These are phyloP conservation scores for Drosophila mercatorum DNA, from an alignment of 2,888 invertebrate species.

Conservation along the genomic window DNA sequence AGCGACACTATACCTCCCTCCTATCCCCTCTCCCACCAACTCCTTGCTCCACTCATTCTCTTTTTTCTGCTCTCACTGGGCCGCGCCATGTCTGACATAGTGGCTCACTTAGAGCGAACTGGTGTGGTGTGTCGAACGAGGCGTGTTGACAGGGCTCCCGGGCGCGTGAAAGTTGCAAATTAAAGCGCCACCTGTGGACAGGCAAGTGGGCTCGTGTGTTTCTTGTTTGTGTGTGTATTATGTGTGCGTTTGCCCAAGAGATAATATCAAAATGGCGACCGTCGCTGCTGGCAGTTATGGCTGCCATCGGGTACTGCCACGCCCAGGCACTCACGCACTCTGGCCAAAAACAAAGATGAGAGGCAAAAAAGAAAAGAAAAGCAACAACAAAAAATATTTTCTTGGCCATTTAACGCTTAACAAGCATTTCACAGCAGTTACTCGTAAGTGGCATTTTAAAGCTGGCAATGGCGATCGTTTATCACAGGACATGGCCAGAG, in stretches of 20 bases:
- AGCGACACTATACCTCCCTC: not conserved
- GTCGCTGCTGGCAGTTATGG: conserved; percentile 56
- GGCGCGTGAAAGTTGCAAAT: conserved; percentile 65
- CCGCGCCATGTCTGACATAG: conserved; percentile 61
- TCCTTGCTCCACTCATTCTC: not conserved
- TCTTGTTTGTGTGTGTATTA: conserved; percentile 1
- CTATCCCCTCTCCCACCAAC: not conserved
- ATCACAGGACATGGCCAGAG: conserved; percentile 48
- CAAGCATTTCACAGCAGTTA: conserved; percentile 68
- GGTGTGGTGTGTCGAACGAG: conserved; percentile 10
- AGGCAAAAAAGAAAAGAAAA: not conserved
- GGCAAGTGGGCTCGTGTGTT: conserved; percentile 19
- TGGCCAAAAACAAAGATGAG: conserved; percentile 1
- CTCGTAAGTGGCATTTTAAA: conserved; percentile 78
- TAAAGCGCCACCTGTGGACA: conserved; percentile 74
- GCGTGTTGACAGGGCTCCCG: conserved; percentile 56
- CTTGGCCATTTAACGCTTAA: conserved; percentile 73
- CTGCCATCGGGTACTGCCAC: conserved; percentile 37
- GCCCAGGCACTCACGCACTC: conserved; percentile 41
- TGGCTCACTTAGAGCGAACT: conserved; percentile 68
- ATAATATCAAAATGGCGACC: conserved; percentile 62
- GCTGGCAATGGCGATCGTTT: conserved; percentile 69
- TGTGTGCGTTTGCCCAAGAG: conserved; percentile 26
- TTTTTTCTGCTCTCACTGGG: not conserved
- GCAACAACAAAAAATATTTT: conserved; percentile 34